Evolutionary conservation across 2,888 invertebrate species (phyloP).

Genomic region (Lymantria monacha): DNA sequence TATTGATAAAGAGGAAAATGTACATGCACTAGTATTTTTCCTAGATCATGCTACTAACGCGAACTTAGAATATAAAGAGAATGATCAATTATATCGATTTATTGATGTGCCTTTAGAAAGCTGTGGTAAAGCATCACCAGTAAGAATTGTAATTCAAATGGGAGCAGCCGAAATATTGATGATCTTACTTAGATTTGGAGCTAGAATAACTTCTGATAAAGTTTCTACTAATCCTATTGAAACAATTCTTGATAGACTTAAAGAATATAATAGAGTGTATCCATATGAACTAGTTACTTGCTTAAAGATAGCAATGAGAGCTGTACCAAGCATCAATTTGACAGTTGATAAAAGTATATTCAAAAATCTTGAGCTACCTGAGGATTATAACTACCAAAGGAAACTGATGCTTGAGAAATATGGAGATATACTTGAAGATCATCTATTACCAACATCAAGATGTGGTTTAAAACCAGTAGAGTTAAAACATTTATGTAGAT

Average conservation of each 20-base stretch:
- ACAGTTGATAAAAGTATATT: slow-evolving; percentile 61
- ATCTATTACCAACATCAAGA: slow-evolving; percentile 82
- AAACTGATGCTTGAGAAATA: slow-evolving; percentile 67
- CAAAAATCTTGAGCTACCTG: slow-evolving; percentile 59
- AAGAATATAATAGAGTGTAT: slow-evolving; percentile 84
- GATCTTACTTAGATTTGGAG: slow-evolving; percentile 88
- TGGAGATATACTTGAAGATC: slow-evolving; percentile 78
- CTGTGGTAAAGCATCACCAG: slow-evolving; percentile 87
- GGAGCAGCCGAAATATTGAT: slow-evolving; percentile 88
- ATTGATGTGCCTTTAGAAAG: slow-evolving; percentile 92
- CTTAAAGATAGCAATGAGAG: slow-evolving; percentile 85
- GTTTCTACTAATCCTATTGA: slow-evolving; percentile 84
- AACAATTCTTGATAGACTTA: slow-evolving; percentile 84
- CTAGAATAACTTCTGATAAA: slow-evolving; percentile 81
- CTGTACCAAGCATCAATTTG: slow-evolving; percentile 82
- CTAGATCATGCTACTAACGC: slow-evolving; percentile 88
- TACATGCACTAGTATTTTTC: slow-evolving; percentile 89
- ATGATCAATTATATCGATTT: slow-evolving; percentile 76
- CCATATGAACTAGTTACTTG: slow-evolving; percentile 87
- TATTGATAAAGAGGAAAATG: slow-evolving; percentile 88
- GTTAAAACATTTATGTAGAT: slow-evolving; percentile 89
- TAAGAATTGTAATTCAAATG: slow-evolving; percentile 88
- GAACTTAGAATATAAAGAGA: slow-evolving; percentile 80
- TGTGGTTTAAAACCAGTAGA: slow-evolving; percentile 85
- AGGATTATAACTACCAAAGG: slow-evolving; percentile 72